Conservation (phyloP, 2,888 invertebrate species). For the Rugalucina vietnamica region DNA sequence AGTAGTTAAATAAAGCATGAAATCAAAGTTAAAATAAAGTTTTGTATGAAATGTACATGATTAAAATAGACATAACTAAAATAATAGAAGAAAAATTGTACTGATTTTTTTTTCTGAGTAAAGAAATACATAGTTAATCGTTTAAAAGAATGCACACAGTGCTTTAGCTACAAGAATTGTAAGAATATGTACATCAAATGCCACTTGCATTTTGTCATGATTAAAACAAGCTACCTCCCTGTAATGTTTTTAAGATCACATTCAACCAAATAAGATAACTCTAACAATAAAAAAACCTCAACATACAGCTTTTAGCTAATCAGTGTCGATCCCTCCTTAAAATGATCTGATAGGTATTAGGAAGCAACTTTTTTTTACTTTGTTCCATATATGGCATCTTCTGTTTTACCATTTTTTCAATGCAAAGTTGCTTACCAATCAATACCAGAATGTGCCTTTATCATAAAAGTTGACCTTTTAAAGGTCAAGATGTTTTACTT, state of each 20-base stretch:
- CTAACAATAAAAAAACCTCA: constrained; percentile 6
- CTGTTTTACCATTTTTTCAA: too few species aligned
- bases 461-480: not conserved
- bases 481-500: not conserved
- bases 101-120: too few species aligned
- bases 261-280: constrained; percentile 9
- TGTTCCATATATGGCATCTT: too few species aligned
- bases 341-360: not conserved
- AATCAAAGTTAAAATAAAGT: too few species aligned
- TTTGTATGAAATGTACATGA: too few species aligned
- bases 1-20: too few species aligned
- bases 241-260: not conserved
- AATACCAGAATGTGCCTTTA: not conserved
- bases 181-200: not conserved
- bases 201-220: constrained; percentile 8
- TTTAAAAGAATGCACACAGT: too few species aligned
- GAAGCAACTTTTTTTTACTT: too few species aligned
- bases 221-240: not conserved
- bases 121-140: too few species aligned
- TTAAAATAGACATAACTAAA: too few species aligned
- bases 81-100: too few species aligned
- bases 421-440: not conserved
- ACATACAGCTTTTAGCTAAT: constrained; percentile 12
- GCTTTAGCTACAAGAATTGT: not conserved
- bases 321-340: not conserved